phyloP scores from a whole-genome alignment of 2,113 vertebrate genomes.

The Tympanuchus pallidicinctus region DNA sequence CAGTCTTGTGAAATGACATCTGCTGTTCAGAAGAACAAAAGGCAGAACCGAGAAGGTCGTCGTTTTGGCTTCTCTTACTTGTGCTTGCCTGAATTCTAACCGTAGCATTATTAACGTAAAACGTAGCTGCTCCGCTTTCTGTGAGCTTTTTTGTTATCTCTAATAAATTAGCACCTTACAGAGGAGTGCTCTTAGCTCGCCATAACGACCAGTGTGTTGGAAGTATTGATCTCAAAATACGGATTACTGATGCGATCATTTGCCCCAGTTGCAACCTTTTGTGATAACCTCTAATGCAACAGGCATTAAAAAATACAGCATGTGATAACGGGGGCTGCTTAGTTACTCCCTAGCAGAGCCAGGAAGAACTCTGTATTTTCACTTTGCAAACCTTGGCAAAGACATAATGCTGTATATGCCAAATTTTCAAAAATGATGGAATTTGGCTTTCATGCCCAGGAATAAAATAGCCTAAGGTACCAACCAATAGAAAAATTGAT shows the following conservation, averaged over 20 bases:
- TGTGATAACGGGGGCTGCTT: conserved; percentile 47
- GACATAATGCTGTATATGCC: conserved; percentile 41
- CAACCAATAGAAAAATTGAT: background rate
- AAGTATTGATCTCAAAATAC: conserved; percentile 3
- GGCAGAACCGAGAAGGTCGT: background rate
- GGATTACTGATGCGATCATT: conserved; percentile 32
- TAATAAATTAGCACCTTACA: background rate
- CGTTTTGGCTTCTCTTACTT: background rate
- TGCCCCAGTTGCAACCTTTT: conserved; percentile 17
- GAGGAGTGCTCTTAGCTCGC: background rate
- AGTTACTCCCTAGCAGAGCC: conserved; percentile 45
- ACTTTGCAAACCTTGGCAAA: conserved; percentile 64
- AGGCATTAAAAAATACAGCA: conserved; percentile 32
- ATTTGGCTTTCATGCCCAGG: conserved; percentile 43
- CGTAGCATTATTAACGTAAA: background rate
- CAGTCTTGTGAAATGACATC: background rate
- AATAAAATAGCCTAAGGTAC: conserved; percentile 44
- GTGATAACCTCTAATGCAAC: conserved; percentile 40
- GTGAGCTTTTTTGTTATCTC: background rate
- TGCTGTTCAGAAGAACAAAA: conserved; percentile 3
- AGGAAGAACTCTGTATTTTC: conserved; percentile 53
- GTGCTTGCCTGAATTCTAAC: background rate
- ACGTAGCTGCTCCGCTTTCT: background rate
- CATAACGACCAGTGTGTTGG: background rate
- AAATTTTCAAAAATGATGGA: conserved; percentile 37